Evolutionary conservation across 2,888 invertebrate species (phyloP), one percentile per base, ranked within the genome.

Genomic region (Drosophila rubida): DNA sequence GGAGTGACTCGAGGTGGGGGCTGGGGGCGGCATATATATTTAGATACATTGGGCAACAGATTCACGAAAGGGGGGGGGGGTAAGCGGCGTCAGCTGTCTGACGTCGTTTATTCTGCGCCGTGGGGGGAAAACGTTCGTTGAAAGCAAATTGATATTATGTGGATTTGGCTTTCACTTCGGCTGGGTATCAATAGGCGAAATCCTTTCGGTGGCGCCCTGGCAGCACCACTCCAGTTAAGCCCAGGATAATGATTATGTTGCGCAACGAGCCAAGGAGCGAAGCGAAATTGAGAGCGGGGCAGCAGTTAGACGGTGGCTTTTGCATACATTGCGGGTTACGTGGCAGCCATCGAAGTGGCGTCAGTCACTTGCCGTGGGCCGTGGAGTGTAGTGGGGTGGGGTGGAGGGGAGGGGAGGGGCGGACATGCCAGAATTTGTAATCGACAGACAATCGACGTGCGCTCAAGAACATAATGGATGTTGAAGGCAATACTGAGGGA

Each of bases 111-210:
- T 85, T 82, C 1, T 82, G 74, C 68, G 83, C 78, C 71, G 64
- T 50, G 46, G 85, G 86, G 75, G 65, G 59, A 79, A 78, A 19
- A 11, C 16, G 32, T 32, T 32, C 77, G 74, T 82, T 90, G 82
- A 79, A 84, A 82, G 87, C 80, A 90, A 90, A 90, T 89, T 89
- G 90, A 90, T 90, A 90, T 86, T 78, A 82, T 84, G 87, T 78
- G 90, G 87, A 78, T 86, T 88, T 89, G 78, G 86, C 87, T 89
- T 86, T 88, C 87, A 88, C 87, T 83, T 88, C 72, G 76, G 53
- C 54, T 16, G 39, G 78, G 72, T 80, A 89, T 88, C 89, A 83
- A 86, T 88, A 69, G 78, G 78, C 88, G 76, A 75, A 89, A 89
- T 88, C 86, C 86, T 88, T 86, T 83, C 71, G 57, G 57, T 65